Conservation (phyloP, 2,888 invertebrate species). For the Brachycybe producta region DNA sequence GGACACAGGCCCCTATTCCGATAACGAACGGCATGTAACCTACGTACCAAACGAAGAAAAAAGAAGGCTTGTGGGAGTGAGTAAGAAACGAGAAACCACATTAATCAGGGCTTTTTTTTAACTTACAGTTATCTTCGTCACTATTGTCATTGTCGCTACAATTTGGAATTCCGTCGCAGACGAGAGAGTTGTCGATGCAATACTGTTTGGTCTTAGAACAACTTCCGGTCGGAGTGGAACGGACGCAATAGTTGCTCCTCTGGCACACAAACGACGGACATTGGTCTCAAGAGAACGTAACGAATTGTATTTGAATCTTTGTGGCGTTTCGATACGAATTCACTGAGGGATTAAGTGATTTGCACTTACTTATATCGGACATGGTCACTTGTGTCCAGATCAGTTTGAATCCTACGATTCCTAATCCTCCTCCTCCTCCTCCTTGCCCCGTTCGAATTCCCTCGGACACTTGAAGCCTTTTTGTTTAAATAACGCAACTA, state of each 20-base stretch:
- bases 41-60: background rate
- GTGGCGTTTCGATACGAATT: constrained; percentile 3
- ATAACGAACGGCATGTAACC: constrained; percentile 15
- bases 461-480: constrained; percentile 27
- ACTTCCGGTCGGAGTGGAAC: constrained; percentile 28
- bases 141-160: constrained; percentile 35
- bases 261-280: constrained; percentile 30
- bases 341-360: background rate
- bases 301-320: background rate
- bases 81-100: no score
- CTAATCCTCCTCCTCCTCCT: no score
- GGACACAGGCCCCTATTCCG: constrained; percentile 3
- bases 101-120: no score
- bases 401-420: constrained; percentile 30
- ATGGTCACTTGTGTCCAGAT: constrained; percentile 30
- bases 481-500: no score
- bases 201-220: constrained; percentile 30
- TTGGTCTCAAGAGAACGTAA: constrained; percentile 21
- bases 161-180: constrained; percentile 35
- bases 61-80: background rate
- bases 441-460: constrained; percentile 21
- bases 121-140: constrained; percentile 32
- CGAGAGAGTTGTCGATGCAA: constrained; percentile 33
- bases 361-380: constrained; percentile 24
- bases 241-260: constrained; percentile 31